These are phyloP conservation scores for Camponotus vicinus DNA, from an alignment of 1,140 invertebrate species.

Conservation along the genomic window DNA sequence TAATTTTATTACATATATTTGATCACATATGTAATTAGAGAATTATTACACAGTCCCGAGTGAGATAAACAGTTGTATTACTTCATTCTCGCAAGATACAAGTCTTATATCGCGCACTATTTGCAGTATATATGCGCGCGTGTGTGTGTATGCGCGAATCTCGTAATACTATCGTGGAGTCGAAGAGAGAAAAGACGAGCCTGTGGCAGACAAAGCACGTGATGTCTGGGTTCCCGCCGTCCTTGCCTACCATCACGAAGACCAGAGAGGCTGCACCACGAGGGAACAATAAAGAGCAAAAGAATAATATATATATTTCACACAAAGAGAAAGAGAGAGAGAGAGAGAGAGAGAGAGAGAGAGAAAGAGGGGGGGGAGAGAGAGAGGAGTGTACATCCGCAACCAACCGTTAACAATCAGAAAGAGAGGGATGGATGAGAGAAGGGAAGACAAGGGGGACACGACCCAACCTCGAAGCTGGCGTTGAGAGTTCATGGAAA, in stretches of 20 bases:
- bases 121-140: slow-evolving; percentile 5
- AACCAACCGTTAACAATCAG: background rate
- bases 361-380: background rate
- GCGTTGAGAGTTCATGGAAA: slow-evolving; percentile 63
- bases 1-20: slow-evolving; percentile 18
- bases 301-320: slow-evolving; percentile 45
- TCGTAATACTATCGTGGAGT: slow-evolving; percentile 56
- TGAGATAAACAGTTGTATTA: background rate
- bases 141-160: slow-evolving; percentile 11
- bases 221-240: slow-evolving; percentile 76
- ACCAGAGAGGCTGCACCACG: slow-evolving; percentile 28
- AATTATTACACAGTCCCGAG: slow-evolving; percentile 9
- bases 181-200: slow-evolving; percentile 46
- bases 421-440: background rate
- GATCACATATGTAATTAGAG: background rate
- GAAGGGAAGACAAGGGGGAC: slow-evolving; percentile 31
- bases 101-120: slow-evolving; percentile 28
- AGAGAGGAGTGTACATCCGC: background rate
- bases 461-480: slow-evolving; percentile 49
- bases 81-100: slow-evolving; percentile 25
- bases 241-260: slow-evolving; percentile 62
- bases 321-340: slow-evolving; percentile 14
- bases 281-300: slow-evolving; percentile 22
- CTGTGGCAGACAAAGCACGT: slow-evolving; percentile 73
- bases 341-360: background rate